Conservation (phyloP, 2,888 invertebrate species). For the Drosophila meridiana region DNA sequence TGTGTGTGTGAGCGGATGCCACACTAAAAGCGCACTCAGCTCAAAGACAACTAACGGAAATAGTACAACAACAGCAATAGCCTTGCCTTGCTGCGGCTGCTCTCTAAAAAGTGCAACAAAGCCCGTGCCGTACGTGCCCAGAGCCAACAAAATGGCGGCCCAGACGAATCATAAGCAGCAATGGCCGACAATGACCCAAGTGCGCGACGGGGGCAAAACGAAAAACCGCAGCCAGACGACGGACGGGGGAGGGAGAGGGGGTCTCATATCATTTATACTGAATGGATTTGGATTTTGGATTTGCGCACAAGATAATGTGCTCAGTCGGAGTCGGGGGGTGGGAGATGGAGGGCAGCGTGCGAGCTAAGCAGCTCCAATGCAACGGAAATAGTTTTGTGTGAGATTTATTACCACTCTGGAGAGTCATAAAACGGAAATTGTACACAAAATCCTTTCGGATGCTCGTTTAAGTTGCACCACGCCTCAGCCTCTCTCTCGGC, state of each 20-base stretch:
- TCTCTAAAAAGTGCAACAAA: slow-evolving; percentile 52
- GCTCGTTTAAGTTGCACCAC: slow-evolving; percentile 78
- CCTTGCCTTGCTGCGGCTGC: neutral
- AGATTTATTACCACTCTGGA: slow-evolving; percentile 85
- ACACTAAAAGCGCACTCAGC: slow-evolving; percentile 82
- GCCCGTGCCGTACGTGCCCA: slow-evolving; percentile 65
- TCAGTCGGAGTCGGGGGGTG: slow-evolving; percentile 8
- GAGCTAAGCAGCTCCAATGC: slow-evolving; percentile 79
- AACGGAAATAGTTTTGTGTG: slow-evolving; percentile 85
- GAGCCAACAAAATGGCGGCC: slow-evolving; percentile 74
- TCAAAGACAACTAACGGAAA: slow-evolving; percentile 81
- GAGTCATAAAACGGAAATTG: slow-evolving; percentile 85
- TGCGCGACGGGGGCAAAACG: slow-evolving; percentile 38
- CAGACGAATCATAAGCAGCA: slow-evolving; percentile 70
- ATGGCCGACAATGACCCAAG: slow-evolving; percentile 73
- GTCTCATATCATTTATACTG: slow-evolving; percentile 72
- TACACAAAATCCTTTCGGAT: slow-evolving; percentile 84
- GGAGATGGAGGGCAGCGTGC: slow-evolving; percentile 18
- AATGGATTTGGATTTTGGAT: slow-evolving; percentile 77
- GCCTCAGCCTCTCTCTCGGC: slow-evolving; percentile 6
- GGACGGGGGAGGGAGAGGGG: slow-evolving; percentile 30
- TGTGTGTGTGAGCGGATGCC: slow-evolving; percentile 69
- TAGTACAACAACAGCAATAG: slow-evolving; percentile 50
- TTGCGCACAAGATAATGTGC: slow-evolving; percentile 79
- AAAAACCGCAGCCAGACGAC: slow-evolving; percentile 69